These are phyloP conservation scores for Temnothorax curvispinosus DNA, from an alignment of 1,140 invertebrate genomes.

Conservation along the genomic window DNA sequence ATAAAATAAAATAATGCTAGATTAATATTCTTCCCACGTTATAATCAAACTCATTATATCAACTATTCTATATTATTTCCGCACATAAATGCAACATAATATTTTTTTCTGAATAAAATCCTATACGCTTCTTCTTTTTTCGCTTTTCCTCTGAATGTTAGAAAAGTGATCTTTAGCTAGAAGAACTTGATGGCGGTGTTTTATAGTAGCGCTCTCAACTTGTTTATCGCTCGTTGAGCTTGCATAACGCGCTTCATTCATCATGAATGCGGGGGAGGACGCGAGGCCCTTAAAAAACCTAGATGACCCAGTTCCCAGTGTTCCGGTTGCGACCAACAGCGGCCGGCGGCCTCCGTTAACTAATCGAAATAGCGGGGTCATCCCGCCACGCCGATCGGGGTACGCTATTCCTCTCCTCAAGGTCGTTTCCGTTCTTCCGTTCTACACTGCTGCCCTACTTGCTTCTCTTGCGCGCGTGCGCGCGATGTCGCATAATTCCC, in stretches of 20 bases:
- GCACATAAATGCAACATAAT: background rate
- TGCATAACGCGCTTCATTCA: conserved; percentile 46
- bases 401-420: conserved; percentile 49
- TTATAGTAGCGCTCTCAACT: background rate
- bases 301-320: conserved; percentile 41
- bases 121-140: background rate
- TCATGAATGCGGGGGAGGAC: background rate
- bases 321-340: conserved; percentile 25
- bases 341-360: conserved; percentile 40
- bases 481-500: conserved; percentile 74
- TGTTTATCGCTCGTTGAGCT: conserved; percentile 22
- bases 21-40: background rate
- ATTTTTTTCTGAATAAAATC: background rate
- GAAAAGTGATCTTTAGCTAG: background rate
- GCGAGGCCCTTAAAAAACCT: conserved; percentile 43
- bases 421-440: conserved; percentile 69
- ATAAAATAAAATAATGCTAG: background rate
- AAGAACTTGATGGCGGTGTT: background rate
- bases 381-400: background rate
- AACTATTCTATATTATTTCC: background rate
- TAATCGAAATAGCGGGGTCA: conserved; percentile 59
- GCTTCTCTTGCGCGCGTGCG: conserved; percentile 1
- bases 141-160: background rate
- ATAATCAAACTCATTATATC: background rate
- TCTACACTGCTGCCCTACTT: conserved; percentile 62